These are phyloP conservation scores for Sarcophaga caerulescens DNA, from an alignment of 2,888 invertebrate species.

Conservation along the genomic window DNA sequence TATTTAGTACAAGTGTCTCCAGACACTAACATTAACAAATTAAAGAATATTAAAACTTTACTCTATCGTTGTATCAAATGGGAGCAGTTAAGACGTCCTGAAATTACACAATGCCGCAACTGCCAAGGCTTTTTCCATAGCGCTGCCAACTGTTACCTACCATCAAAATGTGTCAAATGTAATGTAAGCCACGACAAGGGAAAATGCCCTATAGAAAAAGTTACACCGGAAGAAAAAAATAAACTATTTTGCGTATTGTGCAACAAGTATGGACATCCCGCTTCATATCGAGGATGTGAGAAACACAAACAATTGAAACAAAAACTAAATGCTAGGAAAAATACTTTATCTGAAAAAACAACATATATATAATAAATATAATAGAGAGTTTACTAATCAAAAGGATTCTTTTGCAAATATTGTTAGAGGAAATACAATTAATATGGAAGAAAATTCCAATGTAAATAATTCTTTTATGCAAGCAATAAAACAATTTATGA, in stretches of 20 bases:
- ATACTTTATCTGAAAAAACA: neutral
- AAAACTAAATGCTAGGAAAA: neutral
- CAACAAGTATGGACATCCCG: too few relatives aligned
- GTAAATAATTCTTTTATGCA: neutral
- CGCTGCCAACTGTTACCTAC: too few relatives aligned
- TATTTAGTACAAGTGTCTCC: too few relatives aligned
- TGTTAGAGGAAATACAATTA: neutral
- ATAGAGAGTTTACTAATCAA: neutral
- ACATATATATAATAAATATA: neutral
- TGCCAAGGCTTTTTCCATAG: too few relatives aligned
- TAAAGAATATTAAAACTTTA: conserved; percentile 20
- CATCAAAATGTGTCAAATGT: too few relatives aligned
- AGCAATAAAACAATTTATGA: neutral
- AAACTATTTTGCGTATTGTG: too few relatives aligned
- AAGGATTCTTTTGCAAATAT: neutral
- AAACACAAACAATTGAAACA: neutral
- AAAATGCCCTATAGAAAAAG: too few relatives aligned
- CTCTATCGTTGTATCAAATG: neutral
- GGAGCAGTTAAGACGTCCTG: too few relatives aligned
- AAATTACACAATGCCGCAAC: too few relatives aligned
- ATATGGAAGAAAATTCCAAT: neutral
- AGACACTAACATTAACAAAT: neutral
- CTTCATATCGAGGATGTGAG: neutral
- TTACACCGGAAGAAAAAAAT: too few relatives aligned
- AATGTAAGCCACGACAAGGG: too few relatives aligned